Conservation (phyloP, 2,888 invertebrate species). For the Cephus rjabovi region DNA sequence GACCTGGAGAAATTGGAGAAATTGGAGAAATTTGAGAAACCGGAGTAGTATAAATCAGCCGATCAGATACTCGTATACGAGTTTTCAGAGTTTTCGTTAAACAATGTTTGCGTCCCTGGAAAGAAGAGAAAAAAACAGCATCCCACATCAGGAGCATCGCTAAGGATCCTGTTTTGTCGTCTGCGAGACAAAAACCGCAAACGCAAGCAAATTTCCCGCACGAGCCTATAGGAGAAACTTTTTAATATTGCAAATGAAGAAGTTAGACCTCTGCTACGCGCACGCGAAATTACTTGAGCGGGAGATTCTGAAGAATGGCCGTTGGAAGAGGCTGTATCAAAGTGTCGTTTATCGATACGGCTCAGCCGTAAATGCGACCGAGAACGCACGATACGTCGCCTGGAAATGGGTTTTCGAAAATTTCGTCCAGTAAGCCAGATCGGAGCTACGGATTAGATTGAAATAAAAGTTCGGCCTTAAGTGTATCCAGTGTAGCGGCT, state of each 20-base stretch:
- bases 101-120: slow-evolving; percentile 4
- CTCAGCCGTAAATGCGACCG: slow-evolving; percentile 17
- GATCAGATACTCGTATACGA: slow-evolving; percentile 10
- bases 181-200: slow-evolving; percentile 10
- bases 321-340: slow-evolving; percentile 26
- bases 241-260: slow-evolving; percentile 38
- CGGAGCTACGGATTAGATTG: slow-evolving; percentile 30
- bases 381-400: neutral
- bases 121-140: too few species aligned
- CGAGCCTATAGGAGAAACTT: slow-evolving; percentile 23
- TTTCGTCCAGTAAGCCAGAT: slow-evolving; percentile 33
- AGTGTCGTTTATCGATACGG: slow-evolving; percentile 36
- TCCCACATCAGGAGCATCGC: neutral
- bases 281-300: too few species aligned
- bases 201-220: slow-evolving; percentile 19
- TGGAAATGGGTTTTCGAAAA: slow-evolving; percentile 21
- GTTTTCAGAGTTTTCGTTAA: slow-evolving; percentile 13
- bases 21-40: neutral
- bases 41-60: slow-evolving; percentile 13
- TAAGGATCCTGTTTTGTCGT: slow-evolving; percentile 14
- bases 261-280: slow-evolving; percentile 12
- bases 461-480: slow-evolving; percentile 1
- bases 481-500: too few species aligned
- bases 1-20: neutral
- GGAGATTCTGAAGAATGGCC: neutral